Evolutionary conservation across 2,113 vertebrate species (phyloP), one percentile per base, ranked within the genome.

Genomic region (Ageneiosus marmoratus): DNA sequence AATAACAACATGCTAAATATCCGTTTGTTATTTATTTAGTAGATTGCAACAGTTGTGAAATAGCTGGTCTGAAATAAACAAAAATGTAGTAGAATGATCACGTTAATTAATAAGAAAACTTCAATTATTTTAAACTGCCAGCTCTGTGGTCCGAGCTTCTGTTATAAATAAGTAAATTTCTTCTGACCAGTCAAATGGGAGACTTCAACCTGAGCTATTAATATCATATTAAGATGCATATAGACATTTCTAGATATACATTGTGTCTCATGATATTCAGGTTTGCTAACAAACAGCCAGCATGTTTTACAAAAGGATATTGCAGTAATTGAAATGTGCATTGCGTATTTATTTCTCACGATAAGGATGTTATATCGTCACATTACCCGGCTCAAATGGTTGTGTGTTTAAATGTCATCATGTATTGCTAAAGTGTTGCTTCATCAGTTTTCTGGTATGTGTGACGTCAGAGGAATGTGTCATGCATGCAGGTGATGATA

Each of bases 391-490:
- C 37, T 41, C 3, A 41, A 41, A 5, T 41, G 3, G 3, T 41
- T 41, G 37, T 41, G 37, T 41, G 37, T 41, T 41, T 11, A 24
- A 29, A 12, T 27, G 70, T 29, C 41, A 27, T 72, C 12, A 72
- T 48, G 22, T 15, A 27, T 29, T 62, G 41, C 20, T 1, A 7
- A 83, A 29, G 27, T 50, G 75, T 70, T 55, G 58, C 58, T 58
- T 74, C 20, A 55, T 83, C 29, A 53, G 34, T 44, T 77, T 70
- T 56, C 48, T 72, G 44, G 37, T 24, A 10, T 29, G 27, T 37
- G 24, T 75, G 22, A 77, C 20, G 13, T 76, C 58, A 48, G 9
- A 27, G 63, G 41, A 58, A 46, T n/a, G 37, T 81, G n/a, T 83
- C 48, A 37, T 8, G 41, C 29, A 56, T 34, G 27, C 7, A 69